phyloP scores from a whole-genome alignment of 1,140 invertebrate genomes.

The Drosophila sproati region DNA sequence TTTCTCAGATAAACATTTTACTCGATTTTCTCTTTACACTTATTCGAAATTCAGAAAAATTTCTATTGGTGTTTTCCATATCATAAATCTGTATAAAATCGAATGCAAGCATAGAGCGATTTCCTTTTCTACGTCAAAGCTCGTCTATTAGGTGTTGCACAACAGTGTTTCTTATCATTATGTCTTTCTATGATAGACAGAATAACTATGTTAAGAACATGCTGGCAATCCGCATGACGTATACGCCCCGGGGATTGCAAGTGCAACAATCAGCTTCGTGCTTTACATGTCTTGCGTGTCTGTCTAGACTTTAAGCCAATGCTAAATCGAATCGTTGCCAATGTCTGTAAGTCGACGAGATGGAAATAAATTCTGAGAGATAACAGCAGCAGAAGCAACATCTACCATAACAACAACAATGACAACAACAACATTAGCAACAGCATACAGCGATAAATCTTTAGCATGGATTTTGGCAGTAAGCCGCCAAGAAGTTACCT shows the following conservation, averaged over 20 bases:
- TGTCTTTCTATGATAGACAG: conserved; percentile 1
- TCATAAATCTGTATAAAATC: neutral
- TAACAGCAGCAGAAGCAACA: conserved; percentile 38
- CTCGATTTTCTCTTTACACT: neutral
- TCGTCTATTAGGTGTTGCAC: conserved; percentile 11
- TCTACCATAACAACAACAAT: neutral
- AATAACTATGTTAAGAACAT: neutral
- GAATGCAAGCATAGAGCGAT: neutral
- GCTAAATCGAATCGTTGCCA: conserved; percentile 64
- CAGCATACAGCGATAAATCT: conserved; percentile 67
- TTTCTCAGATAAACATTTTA: neutral
- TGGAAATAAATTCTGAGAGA: conserved; percentile 65
- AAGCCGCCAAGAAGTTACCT: conserved; percentile 57
- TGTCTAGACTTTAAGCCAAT: conserved; percentile 67
- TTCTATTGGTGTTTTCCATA: too few relatives aligned
- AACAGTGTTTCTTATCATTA: conserved; percentile 3
- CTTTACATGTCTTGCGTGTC: conserved; percentile 32
- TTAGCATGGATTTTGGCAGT: conserved; percentile 69
- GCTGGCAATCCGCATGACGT: conserved; percentile 59
- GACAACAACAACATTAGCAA: conserved; percentile 9
- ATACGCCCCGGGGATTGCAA: conserved; percentile 57
- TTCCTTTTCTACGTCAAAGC: neutral
- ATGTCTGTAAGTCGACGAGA: conserved; percentile 66
- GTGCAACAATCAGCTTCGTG: conserved; percentile 49
- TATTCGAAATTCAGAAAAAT: too few relatives aligned